A percentile compares a stretch with the other conserved stretches of the same genome.
Conservation (phyloP, 1,140 invertebrate species). For the Zaprionus africanus region DNA sequence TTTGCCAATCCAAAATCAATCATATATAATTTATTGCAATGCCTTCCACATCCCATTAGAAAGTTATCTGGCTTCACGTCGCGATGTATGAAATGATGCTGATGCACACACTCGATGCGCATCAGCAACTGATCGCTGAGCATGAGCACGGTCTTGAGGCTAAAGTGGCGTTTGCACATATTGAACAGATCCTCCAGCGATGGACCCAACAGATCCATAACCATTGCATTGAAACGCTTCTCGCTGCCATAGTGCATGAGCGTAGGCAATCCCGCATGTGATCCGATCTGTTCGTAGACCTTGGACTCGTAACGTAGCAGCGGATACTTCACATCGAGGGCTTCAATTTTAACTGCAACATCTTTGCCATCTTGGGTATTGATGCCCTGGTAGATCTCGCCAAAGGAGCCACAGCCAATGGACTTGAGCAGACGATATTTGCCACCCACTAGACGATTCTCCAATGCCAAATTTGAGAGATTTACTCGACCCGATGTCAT, state of each 20-base stretch:
- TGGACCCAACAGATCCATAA: constrained; percentile 99
- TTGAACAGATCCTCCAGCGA: constrained; percentile 99
- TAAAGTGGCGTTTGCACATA: constrained; percentile 98
- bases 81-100: constrained; percentile 98
- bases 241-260: constrained; percentile 99
- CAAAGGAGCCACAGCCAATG: constrained; percentile 99
- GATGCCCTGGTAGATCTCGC: constrained; percentile 98
- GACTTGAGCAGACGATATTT: constrained; percentile 98
- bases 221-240: constrained; percentile 99
- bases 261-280: constrained; percentile 94
- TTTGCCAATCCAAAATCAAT: constrained; percentile 99
- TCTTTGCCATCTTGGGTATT: constrained; percentile 98
- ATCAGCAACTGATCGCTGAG: constrained; percentile 98
- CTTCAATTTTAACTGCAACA: constrained; percentile 99
- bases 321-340: constrained; percentile 98
- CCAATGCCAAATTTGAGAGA: constrained; percentile 42
- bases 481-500: constrained; percentile 11
- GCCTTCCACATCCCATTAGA: constrained; percentile 98
- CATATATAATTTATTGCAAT: constrained; percentile 96
- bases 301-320: constrained; percentile 99
- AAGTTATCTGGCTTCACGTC: constrained; percentile 99
- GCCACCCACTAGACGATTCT: constrained; percentile 89
- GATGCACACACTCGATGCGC: constrained; percentile 98
- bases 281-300: constrained; percentile 98
- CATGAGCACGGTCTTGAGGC: constrained; percentile 98